phyloP scores from a whole-genome alignment of 2,113 vertebrate species.

The Pelodiscus sinensis region DNA sequence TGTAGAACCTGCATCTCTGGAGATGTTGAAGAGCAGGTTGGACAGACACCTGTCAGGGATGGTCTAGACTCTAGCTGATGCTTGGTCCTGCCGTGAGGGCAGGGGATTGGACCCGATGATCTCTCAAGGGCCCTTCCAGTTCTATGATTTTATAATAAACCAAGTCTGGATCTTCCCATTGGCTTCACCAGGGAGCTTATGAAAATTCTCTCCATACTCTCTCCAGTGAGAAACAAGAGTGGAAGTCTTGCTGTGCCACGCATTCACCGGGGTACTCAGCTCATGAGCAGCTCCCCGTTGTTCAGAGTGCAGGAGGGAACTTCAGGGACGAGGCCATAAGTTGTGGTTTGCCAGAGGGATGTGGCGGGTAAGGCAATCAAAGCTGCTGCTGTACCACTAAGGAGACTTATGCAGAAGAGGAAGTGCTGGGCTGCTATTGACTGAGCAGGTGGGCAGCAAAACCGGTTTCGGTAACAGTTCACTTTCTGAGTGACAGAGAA shows the following conservation, averaged over 20 bases:
- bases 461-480: conserved; percentile 59
- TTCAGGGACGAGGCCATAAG: conserved; percentile 47
- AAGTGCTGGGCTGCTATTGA: conserved; percentile 59
- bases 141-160: not conserved
- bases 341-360: conserved; percentile 64
- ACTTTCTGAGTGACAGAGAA: conserved; percentile 48
- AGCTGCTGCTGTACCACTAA: conserved; percentile 64
- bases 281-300: conserved; percentile 56
- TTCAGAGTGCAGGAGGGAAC: conserved; percentile 42
- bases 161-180: conserved; percentile 19
- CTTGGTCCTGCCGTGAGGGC: too few relatives aligned
- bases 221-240: conserved; percentile 29
- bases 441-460: conserved; percentile 58
- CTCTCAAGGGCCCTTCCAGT: too few relatives aligned
- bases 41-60: too few relatives aligned
- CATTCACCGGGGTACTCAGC: conserved; percentile 60
- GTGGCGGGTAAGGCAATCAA: conserved; percentile 49
- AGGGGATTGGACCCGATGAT: too few relatives aligned
- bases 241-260: conserved; percentile 62
- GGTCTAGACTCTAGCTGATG: too few relatives aligned
- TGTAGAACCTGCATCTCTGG: too few relatives aligned
- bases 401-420: conserved; percentile 56
- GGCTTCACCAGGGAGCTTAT: conserved; percentile 26
- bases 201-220: conserved; percentile 57
- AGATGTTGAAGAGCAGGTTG: too few relatives aligned